Conservation (phyloP, 2,888 invertebrate genomes). For the Drosophila kuntzei region DNA sequence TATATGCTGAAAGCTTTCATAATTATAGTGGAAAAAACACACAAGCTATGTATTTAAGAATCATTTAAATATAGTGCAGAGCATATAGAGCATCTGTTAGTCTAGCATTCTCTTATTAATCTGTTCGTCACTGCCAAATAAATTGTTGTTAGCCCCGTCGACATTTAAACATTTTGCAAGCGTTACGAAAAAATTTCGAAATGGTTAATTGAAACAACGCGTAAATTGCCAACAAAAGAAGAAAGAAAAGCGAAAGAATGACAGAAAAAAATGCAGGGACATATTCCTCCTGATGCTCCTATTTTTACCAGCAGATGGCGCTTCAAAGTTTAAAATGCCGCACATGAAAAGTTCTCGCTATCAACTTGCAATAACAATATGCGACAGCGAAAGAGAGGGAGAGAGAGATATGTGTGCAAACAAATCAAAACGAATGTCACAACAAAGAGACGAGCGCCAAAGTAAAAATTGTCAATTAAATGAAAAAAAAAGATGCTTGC, state of each 20-base stretch:
- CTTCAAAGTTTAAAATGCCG: slow-evolving; percentile 41
- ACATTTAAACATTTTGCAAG: slow-evolving; percentile 13
- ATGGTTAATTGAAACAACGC: slow-evolving; percentile 47
- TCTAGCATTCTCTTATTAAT: background rate
- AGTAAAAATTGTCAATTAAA: slow-evolving; percentile 79
- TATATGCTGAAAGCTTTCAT: background rate
- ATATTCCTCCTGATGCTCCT: slow-evolving; percentile 1
- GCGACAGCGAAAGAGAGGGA: background rate
- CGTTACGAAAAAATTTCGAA: slow-evolving; percentile 11
- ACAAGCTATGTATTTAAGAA: background rate
- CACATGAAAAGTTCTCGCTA: slow-evolving; percentile 30
- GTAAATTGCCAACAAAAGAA: slow-evolving; percentile 23
- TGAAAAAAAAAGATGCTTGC: slow-evolving; percentile 33
- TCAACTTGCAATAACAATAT: slow-evolving; percentile 46
- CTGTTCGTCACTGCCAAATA: background rate
- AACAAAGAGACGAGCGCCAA: slow-evolving; percentile 66
- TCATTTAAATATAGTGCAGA: background rate
- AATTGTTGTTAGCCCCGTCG: background rate
- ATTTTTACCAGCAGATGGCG: slow-evolving; percentile 46
- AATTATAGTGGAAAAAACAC: background rate
- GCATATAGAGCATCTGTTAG: background rate
- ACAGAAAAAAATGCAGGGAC: background rate
- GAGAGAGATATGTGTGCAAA: slow-evolving; percentile 45
- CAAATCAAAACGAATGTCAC: slow-evolving; percentile 77
- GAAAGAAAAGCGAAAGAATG: background rate